Conservation (phyloP, 1,140 invertebrate species). For the Pseudomyrmex sp. region DNA sequence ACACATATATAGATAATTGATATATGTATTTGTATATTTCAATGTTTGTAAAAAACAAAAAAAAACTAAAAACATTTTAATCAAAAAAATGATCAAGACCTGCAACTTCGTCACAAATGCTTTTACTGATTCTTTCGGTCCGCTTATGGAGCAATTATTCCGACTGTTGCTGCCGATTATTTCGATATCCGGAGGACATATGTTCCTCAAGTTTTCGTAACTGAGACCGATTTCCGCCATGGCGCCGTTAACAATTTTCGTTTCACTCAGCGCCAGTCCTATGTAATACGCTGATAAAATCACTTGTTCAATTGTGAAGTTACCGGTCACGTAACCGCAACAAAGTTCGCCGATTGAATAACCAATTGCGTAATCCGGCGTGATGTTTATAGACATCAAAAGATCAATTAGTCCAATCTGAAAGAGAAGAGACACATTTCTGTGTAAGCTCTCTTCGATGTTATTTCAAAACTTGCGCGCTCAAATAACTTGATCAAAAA, state of each 20-base stretch:
- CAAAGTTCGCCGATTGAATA: slow-evolving; percentile 20
- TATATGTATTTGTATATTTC: background rate
- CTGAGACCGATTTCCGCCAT: background rate
- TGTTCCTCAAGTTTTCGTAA: background rate
- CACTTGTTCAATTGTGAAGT: slow-evolving; percentile 4
- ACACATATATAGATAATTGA: slow-evolving; percentile 84
- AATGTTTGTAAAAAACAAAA: background rate
- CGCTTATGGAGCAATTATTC: background rate
- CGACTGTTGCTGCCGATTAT: background rate
- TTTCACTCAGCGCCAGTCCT: slow-evolving; percentile 3
- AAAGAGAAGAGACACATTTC: background rate
- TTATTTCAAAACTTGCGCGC: slow-evolving; percentile 54
- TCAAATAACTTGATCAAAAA: background rate
- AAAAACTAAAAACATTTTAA: too few relatives aligned
- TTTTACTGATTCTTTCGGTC: background rate
- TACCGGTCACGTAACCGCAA: background rate
- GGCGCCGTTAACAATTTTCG: background rate
- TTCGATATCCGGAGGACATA: slow-evolving; percentile 19
- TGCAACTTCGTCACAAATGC: background rate
- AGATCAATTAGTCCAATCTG: slow-evolving; percentile 16
- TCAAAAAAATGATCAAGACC: background rate
- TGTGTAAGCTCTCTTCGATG: too few relatives aligned
- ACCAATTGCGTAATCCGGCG: slow-evolving; percentile 44
- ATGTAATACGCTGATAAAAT: slow-evolving; percentile 18
- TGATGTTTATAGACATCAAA: slow-evolving; percentile 7